Evolutionary conservation across 2,113 vertebrate species (phyloP).

Genomic region (Pelmatolapia mariae): DNA sequence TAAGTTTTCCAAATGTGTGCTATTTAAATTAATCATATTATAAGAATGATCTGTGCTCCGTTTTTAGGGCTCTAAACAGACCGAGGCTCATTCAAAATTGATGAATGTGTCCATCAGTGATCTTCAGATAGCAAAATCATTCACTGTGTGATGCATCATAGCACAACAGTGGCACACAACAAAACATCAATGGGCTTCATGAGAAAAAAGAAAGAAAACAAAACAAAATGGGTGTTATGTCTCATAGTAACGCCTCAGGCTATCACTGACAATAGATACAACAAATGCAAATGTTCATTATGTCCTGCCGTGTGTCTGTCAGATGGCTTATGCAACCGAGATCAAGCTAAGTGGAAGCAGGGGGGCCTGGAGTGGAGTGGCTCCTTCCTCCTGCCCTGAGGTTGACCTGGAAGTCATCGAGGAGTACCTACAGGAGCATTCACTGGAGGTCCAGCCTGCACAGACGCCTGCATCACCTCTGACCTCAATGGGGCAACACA

Average conservation of each 20-base stretch:
- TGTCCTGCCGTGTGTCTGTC: background rate
- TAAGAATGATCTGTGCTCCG: background rate
- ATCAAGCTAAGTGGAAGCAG: constrained; percentile 34
- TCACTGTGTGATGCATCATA: background rate
- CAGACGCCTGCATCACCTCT: constrained; percentile 2
- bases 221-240: background rate
- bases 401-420: constrained; percentile 77
- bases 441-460: constrained; percentile 60
- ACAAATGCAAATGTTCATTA: background rate
- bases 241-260: background rate
- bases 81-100: background rate
- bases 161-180: background rate
- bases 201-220: background rate
- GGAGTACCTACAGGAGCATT: constrained; percentile 77
- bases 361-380: constrained; percentile 31
- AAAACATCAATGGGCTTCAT: background rate
- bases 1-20: background rate
- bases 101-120: background rate
- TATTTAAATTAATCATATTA: background rate
- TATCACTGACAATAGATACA: background rate
- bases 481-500: background rate
- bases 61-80: background rate
- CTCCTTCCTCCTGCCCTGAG: constrained; percentile 46
- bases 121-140: background rate
- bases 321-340: constrained; percentile 61